Percentiles rank a stretch among this genome's conserved stretches.
Conservation (phyloP, 1,140 invertebrate species). For the Maniola jurtina region DNA sequence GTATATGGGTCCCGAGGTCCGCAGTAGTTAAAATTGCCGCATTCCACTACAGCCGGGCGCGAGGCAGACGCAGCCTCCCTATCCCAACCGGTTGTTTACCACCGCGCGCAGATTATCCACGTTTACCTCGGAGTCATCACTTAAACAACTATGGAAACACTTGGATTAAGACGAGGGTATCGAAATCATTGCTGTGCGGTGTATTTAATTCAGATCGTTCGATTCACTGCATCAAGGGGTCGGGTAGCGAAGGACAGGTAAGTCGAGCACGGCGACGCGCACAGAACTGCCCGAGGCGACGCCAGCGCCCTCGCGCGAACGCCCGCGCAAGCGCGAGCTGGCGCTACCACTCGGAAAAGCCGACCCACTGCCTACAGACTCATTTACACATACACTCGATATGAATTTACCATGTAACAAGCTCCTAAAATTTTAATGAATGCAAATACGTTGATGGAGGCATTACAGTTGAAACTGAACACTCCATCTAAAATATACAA, state of each 20-base stretch:
- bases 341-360: slow-evolving; percentile 44
- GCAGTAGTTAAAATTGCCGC: slow-evolving; percentile 77
- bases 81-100: slow-evolving; percentile 70
- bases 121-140: slow-evolving; percentile 51
- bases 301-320: slow-evolving; percentile 59
- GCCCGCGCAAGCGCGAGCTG: slow-evolving; percentile 45
- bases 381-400: slow-evolving; percentile 37
- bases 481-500: background rate
- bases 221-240: slow-evolving; percentile 38
- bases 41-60: slow-evolving; percentile 72
- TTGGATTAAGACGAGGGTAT: slow-evolving; percentile 33
- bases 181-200: slow-evolving; percentile 49
- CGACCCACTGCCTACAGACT: slow-evolving; percentile 49
- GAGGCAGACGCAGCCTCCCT: slow-evolving; percentile 71
- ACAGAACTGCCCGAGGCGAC: slow-evolving; percentile 60
- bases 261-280: slow-evolving; percentile 45
- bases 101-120: slow-evolving; percentile 39
- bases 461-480: slow-evolving; percentile 19
- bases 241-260: slow-evolving; percentile 38
- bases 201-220: slow-evolving; percentile 54
- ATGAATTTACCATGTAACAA: slow-evolving; percentile 33
- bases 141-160: slow-evolving; percentile 64
- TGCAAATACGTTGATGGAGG: slow-evolving; percentile 29
- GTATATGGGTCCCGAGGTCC: slow-evolving; percentile 64
- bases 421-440: slow-evolving; percentile 33